Percentiles rank a stretch among this genome's conserved stretches.
Conservation (phyloP, 2,797 vertebrate species). For the Pseudomugil tenellus region DNA sequence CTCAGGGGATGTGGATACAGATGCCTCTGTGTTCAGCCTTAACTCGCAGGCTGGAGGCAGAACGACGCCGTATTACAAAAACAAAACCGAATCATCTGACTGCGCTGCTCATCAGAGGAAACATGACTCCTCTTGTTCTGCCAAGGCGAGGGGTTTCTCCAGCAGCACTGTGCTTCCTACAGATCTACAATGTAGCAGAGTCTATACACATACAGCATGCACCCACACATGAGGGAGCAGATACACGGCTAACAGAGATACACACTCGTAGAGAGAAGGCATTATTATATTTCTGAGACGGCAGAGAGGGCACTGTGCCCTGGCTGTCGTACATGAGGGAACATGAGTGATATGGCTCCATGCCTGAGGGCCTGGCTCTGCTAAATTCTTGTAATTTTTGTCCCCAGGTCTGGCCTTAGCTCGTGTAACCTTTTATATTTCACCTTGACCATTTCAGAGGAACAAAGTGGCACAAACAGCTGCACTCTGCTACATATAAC, state of each 20-base stretch:
- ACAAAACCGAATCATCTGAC: conserved; percentile 61
- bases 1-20: conserved; percentile 60
- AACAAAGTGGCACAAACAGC: conserved; percentile 41
- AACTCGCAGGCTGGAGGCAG: conserved; percentile 54
- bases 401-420: conserved; percentile 39
- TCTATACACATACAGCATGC: conserved; percentile 3
- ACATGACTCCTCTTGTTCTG: conserved; percentile 54
- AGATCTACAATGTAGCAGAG: conserved; percentile 18
- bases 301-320: conserved; percentile 46
- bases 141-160: conserved; percentile 16
- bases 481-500: conserved; percentile 10
- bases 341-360: conserved; percentile 64
- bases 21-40: conserved; percentile 64
- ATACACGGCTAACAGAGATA: background rate
- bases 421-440: conserved; percentile 47
- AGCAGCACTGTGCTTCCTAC: conserved; percentile 16
- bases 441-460: conserved; percentile 49
- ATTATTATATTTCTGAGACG: conserved; percentile 49
- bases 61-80: conserved; percentile 60
- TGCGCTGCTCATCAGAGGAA: conserved; percentile 58
- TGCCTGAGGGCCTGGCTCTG: conserved; percentile 58
- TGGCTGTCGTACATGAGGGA: conserved; percentile 58
- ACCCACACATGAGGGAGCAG: background rate
- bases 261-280: conserved; percentile 21
- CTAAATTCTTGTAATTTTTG: conserved; percentile 68